Base-by-base conservation (phyloP, 1,140 invertebrate genomes). In the Drosophila parvula region DNA sequence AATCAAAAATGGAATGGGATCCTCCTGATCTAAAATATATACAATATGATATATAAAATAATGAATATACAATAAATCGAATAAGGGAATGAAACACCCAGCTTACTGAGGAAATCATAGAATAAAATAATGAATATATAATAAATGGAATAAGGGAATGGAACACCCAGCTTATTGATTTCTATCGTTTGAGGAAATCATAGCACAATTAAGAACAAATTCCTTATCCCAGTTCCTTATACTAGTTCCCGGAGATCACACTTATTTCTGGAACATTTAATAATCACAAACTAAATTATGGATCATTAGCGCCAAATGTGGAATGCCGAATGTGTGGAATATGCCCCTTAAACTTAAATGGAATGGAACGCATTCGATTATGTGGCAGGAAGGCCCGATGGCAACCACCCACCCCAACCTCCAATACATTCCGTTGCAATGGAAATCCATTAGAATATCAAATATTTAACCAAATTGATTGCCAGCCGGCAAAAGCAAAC, bases 391-490 rank as follows among this genome's bases (percentile, higher is more conserved):
- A 38, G 27, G 28, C 41, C 11, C 8, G 40, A n/a, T 32, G 28
- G 16, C 18, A 16, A 30, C 44, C 12, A n/a, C n/a, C n/a, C n/a
- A n/a, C n/a, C 14, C 12, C 5, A 28, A 22, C 3, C 22, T 22
- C 22, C 27, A 28, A 34, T 11, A 53, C 34, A 65, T 69, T 65
- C 65, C 61, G 16, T 53, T 75, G 34, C 71, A 75, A 57, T 50
- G 40, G 18, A 68, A 77, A 68, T 77, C 71, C 73, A 77, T 77
- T 68, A 48, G 74, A 60, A 68, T 18, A 53, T 59, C 74, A 68
- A 76, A 77, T 68, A 77, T 77, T 77, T 60, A 76, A 60, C 55
- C 74, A 41, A 77, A 77, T 77, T 65, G 38, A 59, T 53, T 36
- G 67, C 18, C 38, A 4, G 55, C 34, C 59, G 4, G n/a, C n/a